Percentiles rank a stretch among this genome's conserved stretches.
phyloP scores from a whole-genome alignment of 1,140 invertebrate species.

The Diorhabda sublineata region DNA sequence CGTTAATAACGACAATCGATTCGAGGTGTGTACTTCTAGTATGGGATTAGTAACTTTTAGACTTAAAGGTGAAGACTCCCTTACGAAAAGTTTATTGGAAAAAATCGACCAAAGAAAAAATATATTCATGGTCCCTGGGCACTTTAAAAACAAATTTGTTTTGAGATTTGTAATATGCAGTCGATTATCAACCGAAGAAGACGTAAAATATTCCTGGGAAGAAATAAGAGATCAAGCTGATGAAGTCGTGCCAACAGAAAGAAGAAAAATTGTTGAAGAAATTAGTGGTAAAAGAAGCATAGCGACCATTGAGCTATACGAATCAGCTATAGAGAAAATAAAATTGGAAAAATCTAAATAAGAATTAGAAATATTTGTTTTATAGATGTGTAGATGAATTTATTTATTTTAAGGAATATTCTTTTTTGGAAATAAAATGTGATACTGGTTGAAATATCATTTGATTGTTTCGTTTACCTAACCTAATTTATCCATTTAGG shows the following conservation, averaged over 20 bases:
- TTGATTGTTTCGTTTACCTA: too few relatives aligned
- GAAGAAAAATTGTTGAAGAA: conserved; percentile 9
- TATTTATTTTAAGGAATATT: conserved; percentile 7
- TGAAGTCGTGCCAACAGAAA: conserved; percentile 36
- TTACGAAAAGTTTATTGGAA: conserved; percentile 72
- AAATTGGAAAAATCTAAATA: conserved; percentile 50
- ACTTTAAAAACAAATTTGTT: conserved; percentile 62
- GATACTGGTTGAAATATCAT: too few relatives aligned
- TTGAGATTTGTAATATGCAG: conserved; percentile 83
- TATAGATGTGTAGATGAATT: not conserved
- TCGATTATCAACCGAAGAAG: conserved; percentile 60
- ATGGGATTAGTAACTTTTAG: conserved; percentile 88
- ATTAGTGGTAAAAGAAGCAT: conserved; percentile 16
- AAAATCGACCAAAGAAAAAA: conserved; percentile 71
- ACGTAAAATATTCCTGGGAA: conserved; percentile 79
- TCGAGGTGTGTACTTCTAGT: conserved; percentile 57
- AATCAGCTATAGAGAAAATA: conserved; percentile 23
- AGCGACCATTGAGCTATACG: conserved; percentile 22
- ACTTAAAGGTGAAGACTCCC: conserved; percentile 69
- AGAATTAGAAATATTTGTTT: conserved; percentile 14
- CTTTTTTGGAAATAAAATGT: not conserved
- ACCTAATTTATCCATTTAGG: too few relatives aligned
- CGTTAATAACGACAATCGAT: conserved; percentile 66
- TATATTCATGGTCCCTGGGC: conserved; percentile 81
- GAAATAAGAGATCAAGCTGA: conserved; percentile 63